These are phyloP conservation scores for Heliconius aoede DNA, from an alignment of 2,888 invertebrate genomes.

Conservation along the genomic window DNA sequence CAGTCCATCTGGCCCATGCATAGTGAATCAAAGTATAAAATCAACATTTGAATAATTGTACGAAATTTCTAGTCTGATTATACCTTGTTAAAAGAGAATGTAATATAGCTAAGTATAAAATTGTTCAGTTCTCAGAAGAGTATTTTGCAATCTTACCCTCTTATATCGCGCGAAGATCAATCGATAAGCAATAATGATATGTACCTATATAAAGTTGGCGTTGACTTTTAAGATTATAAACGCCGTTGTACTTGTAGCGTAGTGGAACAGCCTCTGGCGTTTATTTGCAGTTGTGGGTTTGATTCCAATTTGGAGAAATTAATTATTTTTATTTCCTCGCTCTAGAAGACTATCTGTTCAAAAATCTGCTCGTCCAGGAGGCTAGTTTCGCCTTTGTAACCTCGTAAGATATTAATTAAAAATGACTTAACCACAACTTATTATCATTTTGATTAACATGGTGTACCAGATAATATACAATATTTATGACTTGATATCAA, in stretches of 20 bases:
- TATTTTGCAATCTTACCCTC: conserved; percentile 5
- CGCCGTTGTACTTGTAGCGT: no score
- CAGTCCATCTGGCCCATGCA: no score
- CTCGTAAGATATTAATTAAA: no score
- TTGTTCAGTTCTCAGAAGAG: conserved; percentile 11
- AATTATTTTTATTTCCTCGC: not conserved
- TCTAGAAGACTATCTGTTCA: not conserved
- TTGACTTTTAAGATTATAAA: not conserved
- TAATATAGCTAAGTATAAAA: not conserved
- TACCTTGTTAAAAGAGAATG: conserved; percentile 4
- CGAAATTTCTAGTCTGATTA: not conserved
- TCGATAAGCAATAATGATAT: conserved; percentile 20
- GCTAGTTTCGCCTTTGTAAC: no score
- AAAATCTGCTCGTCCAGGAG: no score
- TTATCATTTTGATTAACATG: no score
- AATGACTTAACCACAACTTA: no score
- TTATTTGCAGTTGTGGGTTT: not conserved
- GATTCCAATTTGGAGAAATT: not conserved
- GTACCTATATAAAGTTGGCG: not conserved
- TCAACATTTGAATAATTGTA: not conserved
- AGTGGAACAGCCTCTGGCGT: no score
- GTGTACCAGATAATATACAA: no score
- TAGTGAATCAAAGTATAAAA: not conserved
- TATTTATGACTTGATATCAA: no score
- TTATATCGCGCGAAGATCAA: conserved; percentile 7